These are phyloP conservation scores for Drosophila watanabei DNA, from an alignment of 1,140 invertebrate species.

Conservation along the genomic window DNA sequence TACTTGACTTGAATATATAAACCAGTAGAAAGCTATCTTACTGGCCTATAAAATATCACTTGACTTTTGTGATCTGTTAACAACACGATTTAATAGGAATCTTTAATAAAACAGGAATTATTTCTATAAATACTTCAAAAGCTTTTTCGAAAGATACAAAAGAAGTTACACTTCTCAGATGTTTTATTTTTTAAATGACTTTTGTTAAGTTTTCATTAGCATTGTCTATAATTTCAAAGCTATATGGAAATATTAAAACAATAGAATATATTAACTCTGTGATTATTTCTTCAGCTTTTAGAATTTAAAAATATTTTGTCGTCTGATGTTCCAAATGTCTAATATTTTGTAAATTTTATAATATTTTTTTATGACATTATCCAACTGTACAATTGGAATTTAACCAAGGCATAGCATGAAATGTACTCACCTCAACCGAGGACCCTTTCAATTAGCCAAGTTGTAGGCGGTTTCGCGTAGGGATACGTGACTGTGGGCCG, in stretches of 20 bases:
- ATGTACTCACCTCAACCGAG: slow-evolving; percentile 38
- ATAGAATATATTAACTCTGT: background rate
- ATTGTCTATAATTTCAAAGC: background rate
- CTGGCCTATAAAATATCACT: background rate
- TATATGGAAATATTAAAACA: background rate
- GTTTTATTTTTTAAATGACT: too few relatives aligned
- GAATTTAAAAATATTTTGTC: background rate
- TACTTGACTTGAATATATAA: background rate
- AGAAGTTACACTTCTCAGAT: background rate
- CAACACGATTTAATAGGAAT: background rate
- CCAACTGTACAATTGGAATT: background rate
- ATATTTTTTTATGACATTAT: too few relatives aligned
- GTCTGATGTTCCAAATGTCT: background rate
- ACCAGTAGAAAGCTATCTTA: background rate
- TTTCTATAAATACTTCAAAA: background rate
- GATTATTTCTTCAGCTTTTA: background rate
- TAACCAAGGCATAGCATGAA: background rate
- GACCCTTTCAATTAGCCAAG: slow-evolving; percentile 13
- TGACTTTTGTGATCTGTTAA: background rate
- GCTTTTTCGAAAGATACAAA: background rate
- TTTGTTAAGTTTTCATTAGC: background rate
- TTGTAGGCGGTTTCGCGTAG: background rate
- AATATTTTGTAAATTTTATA: background rate
- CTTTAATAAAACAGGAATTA: background rate
- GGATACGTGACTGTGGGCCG: slow-evolving; percentile 19